Conservation (phyloP, 2,797 vertebrate species). For the Artibeus jamaicensis region DNA sequence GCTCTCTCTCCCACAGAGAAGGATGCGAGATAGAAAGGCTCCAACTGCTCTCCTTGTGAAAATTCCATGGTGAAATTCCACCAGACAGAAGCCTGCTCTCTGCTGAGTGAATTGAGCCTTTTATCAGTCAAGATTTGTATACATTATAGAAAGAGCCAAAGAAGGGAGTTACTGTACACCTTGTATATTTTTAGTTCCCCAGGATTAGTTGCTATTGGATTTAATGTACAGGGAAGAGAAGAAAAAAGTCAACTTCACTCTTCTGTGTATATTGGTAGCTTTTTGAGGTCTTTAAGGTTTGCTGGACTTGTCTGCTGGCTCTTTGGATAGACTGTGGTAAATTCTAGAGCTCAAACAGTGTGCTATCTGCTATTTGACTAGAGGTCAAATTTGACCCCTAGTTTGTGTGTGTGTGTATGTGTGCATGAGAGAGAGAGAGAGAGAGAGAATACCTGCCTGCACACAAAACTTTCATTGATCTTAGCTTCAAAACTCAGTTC, state of each 20-base stretch:
- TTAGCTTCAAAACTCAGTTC: not conserved
- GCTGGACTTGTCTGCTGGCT: not conserved
- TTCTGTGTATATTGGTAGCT: slow-evolving; percentile 22
- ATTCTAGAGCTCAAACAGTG: slow-evolving; percentile 20
- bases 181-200: slow-evolving; percentile 71
- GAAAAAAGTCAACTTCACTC: slow-evolving; percentile 40
- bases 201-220: slow-evolving; percentile 59
- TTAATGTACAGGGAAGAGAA: slow-evolving; percentile 40
- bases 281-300: slow-evolving; percentile 13
- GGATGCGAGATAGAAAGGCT: not conserved
- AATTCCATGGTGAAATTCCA: slow-evolving; percentile 64
- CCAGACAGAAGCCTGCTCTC: slow-evolving; percentile 61
- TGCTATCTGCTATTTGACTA: slow-evolving; percentile 25
- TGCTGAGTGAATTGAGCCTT: slow-evolving; percentile 62
- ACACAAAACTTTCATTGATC: not conserved
- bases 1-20: slow-evolving; percentile 52
- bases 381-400: not conserved
- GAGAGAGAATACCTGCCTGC: too few species aligned
- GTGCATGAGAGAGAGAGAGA: not conserved
- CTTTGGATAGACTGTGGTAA: slow-evolving; percentile 3
- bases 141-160: slow-evolving; percentile 63
- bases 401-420: not conserved
- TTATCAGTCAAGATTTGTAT: slow-evolving; percentile 69
- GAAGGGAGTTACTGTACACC: slow-evolving; percentile 57
- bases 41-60: slow-evolving; percentile 54